Percentiles rank a stretch among this genome's conserved stretches.
Conservation (phyloP, 2,797 vertebrate genomes). For the Moxostoma hubbsi region DNA sequence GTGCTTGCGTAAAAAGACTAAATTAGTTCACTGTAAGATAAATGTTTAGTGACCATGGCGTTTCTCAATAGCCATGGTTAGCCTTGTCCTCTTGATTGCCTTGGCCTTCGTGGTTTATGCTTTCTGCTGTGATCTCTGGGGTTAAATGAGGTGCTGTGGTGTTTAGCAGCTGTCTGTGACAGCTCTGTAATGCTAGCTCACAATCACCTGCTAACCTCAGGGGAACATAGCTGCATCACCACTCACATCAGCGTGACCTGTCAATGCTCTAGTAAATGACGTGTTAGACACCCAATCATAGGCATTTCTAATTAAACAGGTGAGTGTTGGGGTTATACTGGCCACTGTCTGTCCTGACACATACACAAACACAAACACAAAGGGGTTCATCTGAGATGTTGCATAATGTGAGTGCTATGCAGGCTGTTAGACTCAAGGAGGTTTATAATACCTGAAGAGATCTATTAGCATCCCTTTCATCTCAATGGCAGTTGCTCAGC, state of each 20-base stretch:
- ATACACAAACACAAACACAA: not conserved
- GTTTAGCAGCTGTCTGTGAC: constrained; percentile 19
- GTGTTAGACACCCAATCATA: constrained; percentile 6
- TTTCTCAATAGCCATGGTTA: constrained; percentile 28
- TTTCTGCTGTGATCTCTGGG: not conserved
- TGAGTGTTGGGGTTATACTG: not conserved
- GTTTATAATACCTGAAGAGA: no score
- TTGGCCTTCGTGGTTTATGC: constrained; percentile 11
- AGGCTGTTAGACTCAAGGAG: no score
- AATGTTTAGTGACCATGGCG: constrained; percentile 6
- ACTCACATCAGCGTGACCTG: not conserved
- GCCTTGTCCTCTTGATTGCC: constrained; percentile 22
- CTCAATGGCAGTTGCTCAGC: no score
- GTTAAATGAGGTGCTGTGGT: constrained; percentile 28
- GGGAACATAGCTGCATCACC: not conserved
- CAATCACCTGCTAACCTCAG: not conserved
- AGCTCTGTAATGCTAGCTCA: constrained; percentile 13
- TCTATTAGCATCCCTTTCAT: no score
- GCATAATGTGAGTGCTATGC: no score
- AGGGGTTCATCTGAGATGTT: no score
- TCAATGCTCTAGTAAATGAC: not conserved
- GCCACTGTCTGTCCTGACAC: not conserved
- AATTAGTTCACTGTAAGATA: constrained; percentile 30
- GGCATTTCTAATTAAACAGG: constrained; percentile 9
- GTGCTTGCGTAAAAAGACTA: not conserved